phyloP scores from a whole-genome alignment of 2,113 vertebrate genomes.

The Amphiprion ocellaris region DNA sequence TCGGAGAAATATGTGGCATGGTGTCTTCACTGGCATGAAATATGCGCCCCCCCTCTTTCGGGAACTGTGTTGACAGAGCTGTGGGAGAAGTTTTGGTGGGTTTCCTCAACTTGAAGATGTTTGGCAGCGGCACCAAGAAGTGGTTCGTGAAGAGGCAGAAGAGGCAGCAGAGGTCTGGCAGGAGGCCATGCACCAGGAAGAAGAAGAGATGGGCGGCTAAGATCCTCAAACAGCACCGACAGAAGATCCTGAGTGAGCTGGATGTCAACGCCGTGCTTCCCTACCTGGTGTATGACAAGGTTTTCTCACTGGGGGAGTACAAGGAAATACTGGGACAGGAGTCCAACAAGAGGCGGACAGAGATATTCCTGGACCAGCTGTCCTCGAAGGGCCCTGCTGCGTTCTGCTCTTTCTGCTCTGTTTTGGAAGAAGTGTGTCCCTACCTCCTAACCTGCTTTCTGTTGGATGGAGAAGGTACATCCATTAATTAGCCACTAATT shows the following conservation, averaged over 20 bases:
- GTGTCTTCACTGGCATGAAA: slow-evolving; percentile 63
- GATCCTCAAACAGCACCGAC: slow-evolving; percentile 85
- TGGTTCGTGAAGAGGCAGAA: slow-evolving; percentile 88
- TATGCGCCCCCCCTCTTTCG: slow-evolving; percentile 78
- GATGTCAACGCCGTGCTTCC: slow-evolving; percentile 88
- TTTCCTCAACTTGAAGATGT: slow-evolving; percentile 83
- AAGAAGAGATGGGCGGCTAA: slow-evolving; percentile 84
- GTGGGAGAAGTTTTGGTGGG: slow-evolving; percentile 64
- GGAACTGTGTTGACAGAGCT: slow-evolving; percentile 68
- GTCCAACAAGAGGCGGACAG: slow-evolving; percentile 80
- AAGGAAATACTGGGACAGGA: slow-evolving; percentile 88
- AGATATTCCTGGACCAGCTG: slow-evolving; percentile 89
- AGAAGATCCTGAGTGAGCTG: slow-evolving; percentile 87
- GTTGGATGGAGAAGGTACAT: slow-evolving; percentile 90
- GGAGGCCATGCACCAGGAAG: slow-evolving; percentile 81
- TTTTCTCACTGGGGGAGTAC: slow-evolving; percentile 91
- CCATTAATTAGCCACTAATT: slow-evolving; percentile 28
- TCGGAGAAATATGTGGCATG: slow-evolving; percentile 72
- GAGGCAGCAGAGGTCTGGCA: slow-evolving; percentile 67
- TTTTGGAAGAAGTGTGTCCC: slow-evolving; percentile 92
- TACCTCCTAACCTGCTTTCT: slow-evolving; percentile 91
- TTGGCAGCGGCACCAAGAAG: slow-evolving; percentile 82
- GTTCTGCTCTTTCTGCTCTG: slow-evolving; percentile 89
- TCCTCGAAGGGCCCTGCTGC: slow-evolving; percentile 88
- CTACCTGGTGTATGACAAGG: slow-evolving; percentile 87